These are phyloP conservation scores for Danio choprae DNA, from an alignment of 2,797 vertebrate genomes.

Conservation along the genomic window DNA sequence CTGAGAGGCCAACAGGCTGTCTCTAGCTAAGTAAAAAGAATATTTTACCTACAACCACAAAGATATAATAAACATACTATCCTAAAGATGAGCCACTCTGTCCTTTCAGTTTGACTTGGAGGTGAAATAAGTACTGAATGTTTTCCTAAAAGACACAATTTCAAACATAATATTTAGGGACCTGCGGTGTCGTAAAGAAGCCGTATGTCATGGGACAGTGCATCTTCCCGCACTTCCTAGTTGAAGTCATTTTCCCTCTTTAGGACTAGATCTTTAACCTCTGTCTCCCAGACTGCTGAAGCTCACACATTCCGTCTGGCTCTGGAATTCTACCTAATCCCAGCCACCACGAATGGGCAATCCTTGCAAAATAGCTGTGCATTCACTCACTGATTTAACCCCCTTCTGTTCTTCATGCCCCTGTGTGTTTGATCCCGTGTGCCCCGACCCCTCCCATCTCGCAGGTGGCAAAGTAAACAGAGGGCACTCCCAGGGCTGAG, in stretches of 20 bases:
- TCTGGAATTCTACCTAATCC: constrained; percentile 68
- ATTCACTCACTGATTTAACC: constrained; percentile 49
- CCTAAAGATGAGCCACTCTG: constrained; percentile 19
- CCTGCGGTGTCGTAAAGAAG: constrained; percentile 11
- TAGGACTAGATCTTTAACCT: constrained; percentile 42
- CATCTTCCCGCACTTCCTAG: not conserved
- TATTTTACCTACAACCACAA: not conserved
- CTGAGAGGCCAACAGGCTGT: not conserved
- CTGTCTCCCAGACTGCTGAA: constrained; percentile 38
- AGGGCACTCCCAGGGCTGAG: constrained; percentile 74
- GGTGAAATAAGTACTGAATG: constrained; percentile 22
- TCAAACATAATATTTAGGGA: constrained; percentile 35
- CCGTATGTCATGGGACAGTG: constrained; percentile 8
- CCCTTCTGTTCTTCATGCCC: constrained; percentile 43
- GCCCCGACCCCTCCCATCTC: constrained; percentile 62
- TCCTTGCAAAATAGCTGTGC: constrained; percentile 45
- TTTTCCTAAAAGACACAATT: constrained; percentile 11
- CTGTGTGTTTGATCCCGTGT: constrained; percentile 22
- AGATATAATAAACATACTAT: constrained; percentile 28
- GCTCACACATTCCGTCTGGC: constrained; percentile 71
- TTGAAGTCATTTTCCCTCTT: constrained; percentile 30
- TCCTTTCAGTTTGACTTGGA: not conserved
- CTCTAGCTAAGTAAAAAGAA: constrained; percentile 8
- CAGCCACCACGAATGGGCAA: constrained; percentile 33
- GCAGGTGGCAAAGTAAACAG: constrained; percentile 84